phyloP scores from a whole-genome alignment of 1,140 invertebrate species.

The Octopus sinensis region DNA sequence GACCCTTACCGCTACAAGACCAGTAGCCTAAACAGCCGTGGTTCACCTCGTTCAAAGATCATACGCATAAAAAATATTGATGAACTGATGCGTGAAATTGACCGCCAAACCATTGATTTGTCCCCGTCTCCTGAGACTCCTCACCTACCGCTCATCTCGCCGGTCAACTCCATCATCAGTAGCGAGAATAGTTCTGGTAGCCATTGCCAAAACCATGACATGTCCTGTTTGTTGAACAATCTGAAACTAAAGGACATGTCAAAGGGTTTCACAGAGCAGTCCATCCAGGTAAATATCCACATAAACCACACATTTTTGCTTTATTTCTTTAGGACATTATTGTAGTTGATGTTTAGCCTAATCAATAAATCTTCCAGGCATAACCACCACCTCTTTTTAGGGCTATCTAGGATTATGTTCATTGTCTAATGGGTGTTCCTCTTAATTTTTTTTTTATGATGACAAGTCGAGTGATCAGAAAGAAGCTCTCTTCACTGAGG shows the following conservation, averaged over 20 bases:
- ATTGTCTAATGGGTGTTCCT: too few relatives aligned
- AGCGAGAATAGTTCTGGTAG: constrained; percentile 10
- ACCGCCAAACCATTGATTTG: constrained; percentile 47
- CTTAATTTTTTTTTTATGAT: too few relatives aligned
- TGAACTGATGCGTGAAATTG: constrained; percentile 42
- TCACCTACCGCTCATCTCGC: constrained; percentile 4
- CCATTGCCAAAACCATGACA: neutral
- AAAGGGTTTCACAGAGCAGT: constrained; percentile 3
- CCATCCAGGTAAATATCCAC: neutral
- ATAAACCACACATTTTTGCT: too few relatives aligned
- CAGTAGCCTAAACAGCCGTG: neutral
- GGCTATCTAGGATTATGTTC: too few relatives aligned
- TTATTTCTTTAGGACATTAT: too few relatives aligned
- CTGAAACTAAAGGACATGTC: neutral
- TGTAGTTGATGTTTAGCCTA: too few relatives aligned
- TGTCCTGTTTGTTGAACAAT: neutral
- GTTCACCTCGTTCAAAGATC: constrained; percentile 42
- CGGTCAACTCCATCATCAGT: constrained; percentile 6
- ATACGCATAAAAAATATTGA: constrained; percentile 44
- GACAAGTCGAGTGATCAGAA: too few relatives aligned
- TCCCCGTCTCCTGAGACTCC: constrained; percentile 46
- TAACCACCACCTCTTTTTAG: too few relatives aligned
- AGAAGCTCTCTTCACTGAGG: too few relatives aligned
- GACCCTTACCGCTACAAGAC: constrained; percentile 21
- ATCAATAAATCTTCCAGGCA: too few relatives aligned